A percentile compares a stretch with the other conserved stretches of the same genome.
phyloP scores from a whole-genome alignment of 2,888 invertebrate species.

The Sesia apiformis region DNA sequence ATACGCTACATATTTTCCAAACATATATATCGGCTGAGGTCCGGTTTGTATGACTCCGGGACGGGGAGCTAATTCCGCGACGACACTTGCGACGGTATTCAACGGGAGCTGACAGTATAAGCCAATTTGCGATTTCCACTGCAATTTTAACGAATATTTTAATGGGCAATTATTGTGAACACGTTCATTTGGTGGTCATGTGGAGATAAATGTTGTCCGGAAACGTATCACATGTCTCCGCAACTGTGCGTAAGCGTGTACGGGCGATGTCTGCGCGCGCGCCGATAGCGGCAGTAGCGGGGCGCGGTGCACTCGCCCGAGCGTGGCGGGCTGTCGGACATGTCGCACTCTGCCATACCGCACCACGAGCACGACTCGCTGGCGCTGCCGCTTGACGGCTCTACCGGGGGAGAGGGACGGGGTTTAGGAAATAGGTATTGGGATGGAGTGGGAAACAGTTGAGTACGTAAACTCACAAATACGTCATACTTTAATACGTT shows the following conservation, averaged over 20 bases:
- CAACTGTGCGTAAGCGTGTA: not conserved
- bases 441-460: constrained; percentile 1
- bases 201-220: no score
- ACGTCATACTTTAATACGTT: no score
- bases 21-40: no score
- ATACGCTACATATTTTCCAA: no score
- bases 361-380: constrained; percentile 40
- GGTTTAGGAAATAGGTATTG: constrained; percentile 9
- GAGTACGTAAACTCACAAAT: not conserved
- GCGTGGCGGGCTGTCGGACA: constrained; percentile 9
- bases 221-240: not conserved
- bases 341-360: constrained; percentile 24
- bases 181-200: no score
- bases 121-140: no score
- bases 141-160: no score
- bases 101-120: no score
- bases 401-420: constrained; percentile 25
- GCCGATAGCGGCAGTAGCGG: not conserved
- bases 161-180: no score
- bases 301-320: constrained; percentile 14
- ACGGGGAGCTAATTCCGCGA: no score
- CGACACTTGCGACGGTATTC: no score
- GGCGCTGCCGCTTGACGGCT: constrained; percentile 27
- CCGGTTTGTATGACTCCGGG: no score
- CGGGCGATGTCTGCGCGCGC: constrained; percentile 1